These are phyloP conservation scores for Oasisia sp. DNA, from an alignment of 2,888 invertebrate species.

Conservation along the genomic window DNA sequence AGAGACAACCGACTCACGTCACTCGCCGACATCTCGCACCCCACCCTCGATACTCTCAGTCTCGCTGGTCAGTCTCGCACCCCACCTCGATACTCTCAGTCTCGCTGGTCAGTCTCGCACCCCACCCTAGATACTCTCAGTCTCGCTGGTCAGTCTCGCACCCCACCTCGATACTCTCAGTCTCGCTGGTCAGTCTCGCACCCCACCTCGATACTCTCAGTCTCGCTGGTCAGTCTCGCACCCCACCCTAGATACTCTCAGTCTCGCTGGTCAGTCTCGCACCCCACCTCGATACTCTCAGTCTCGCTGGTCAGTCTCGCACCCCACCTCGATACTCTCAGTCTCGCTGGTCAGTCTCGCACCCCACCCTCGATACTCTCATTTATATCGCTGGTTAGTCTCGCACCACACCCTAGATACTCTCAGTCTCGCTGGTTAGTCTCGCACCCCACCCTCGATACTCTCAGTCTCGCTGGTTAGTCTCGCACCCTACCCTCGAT, in stretches of 20 bases:
- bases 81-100: neutral
- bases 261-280: neutral
- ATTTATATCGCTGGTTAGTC: too few relatives aligned
- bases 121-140: neutral
- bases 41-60: slow-evolving; percentile 29
- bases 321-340: too few relatives aligned
- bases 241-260: neutral
- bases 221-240: neutral
- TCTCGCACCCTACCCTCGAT: slow-evolving; percentile 31
- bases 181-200: too few relatives aligned
- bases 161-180: neutral
- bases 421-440: too few relatives aligned
- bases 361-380: too few relatives aligned
- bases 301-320: too few relatives aligned
- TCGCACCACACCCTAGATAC: too few relatives aligned
- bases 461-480: slow-evolving; percentile 27
- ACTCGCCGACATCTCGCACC: slow-evolving; percentile 29
- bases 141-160: neutral
- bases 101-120: too few relatives aligned
- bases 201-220: neutral
- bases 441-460: slow-evolving; percentile 21
- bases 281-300: neutral
- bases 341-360: too few relatives aligned
- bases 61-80: slow-evolving; percentile 26
- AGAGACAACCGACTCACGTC: slow-evolving; percentile 26